phyloP scores from a whole-genome alignment of 2,888 invertebrate genomes.

The Ptychoptera albimana region DNA sequence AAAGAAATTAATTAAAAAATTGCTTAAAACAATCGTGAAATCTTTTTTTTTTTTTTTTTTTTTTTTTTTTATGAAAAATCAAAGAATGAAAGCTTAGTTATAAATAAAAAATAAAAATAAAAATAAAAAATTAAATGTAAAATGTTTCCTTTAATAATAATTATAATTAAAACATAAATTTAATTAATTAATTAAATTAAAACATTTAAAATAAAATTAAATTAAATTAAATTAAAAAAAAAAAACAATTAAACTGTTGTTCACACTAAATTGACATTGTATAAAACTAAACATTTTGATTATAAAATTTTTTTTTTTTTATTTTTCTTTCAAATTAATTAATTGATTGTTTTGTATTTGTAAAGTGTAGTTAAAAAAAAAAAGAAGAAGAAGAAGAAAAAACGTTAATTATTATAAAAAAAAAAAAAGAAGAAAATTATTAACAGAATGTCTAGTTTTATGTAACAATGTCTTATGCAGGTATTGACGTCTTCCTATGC shows the following conservation, averaged over 20 bases:
- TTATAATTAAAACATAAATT: too few relatives aligned
- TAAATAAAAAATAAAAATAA: too few relatives aligned
- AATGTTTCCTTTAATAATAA: too few relatives aligned
- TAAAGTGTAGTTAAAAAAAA: not conserved
- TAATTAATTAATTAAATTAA: not conserved
- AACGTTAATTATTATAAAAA: too few relatives aligned
- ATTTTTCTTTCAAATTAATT: not conserved
- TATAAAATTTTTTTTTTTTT: not conserved
- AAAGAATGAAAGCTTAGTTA: too few relatives aligned
- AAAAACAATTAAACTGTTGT: conserved; percentile 28
- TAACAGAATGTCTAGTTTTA: conserved; percentile 16
- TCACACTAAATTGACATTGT: conserved; percentile 33
- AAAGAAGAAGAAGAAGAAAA: not conserved
- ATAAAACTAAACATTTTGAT: conserved; percentile 12
- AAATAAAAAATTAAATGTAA: too few relatives aligned
- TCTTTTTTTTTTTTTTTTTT: too few relatives aligned
- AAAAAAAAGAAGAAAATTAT: conserved; percentile 1
- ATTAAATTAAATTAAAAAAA: conserved; percentile 13
- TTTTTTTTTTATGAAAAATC: too few relatives aligned
- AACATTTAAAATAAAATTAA: not conserved
- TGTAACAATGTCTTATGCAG: conserved; percentile 35
- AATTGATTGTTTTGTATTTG: not conserved
- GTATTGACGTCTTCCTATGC: conserved; percentile 36
- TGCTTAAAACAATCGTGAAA: too few relatives aligned
- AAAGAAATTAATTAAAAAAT: too few relatives aligned